Evolutionary conservation across 1,140 invertebrate genomes (phyloP).

Genomic region (Drosophila kanapiae): DNA sequence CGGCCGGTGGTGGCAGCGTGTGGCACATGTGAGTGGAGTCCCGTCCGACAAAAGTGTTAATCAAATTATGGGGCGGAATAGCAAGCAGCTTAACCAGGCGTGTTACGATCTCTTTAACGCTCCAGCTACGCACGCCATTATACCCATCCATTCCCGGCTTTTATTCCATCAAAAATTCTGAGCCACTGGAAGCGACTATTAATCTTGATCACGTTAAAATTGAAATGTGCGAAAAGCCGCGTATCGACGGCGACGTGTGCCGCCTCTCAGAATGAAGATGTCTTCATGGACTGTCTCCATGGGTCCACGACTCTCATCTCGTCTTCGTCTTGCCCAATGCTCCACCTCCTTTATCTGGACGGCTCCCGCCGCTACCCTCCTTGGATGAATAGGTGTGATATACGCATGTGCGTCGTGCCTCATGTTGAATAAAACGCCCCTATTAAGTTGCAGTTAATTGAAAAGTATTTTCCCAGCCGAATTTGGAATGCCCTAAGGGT

Average conservation of each 20-base stretch:
- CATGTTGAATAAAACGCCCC: conserved; percentile 75
- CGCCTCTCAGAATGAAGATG: conserved; percentile 52
- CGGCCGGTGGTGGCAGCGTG: conserved; percentile 35
- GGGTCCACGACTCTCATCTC: background rate
- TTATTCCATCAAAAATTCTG: conserved; percentile 58
- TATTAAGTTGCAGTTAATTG: conserved; percentile 61
- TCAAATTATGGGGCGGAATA: conserved; percentile 72
- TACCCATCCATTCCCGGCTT: background rate
- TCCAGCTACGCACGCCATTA: conserved; percentile 82
- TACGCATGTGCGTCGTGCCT: conserved; percentile 67
- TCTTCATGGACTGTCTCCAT: conserved; percentile 5
- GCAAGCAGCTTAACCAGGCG: conserved; percentile 67
- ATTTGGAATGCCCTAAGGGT: conserved; percentile 10
- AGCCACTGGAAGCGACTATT: conserved; percentile 61
- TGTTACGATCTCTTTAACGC: conserved; percentile 82
- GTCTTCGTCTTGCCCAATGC: conserved; percentile 7
- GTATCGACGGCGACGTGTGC: conserved; percentile 38
- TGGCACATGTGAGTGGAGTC: conserved; percentile 26
- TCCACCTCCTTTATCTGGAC: background rate
- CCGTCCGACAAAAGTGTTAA: conserved; percentile 68
- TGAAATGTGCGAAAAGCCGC: conserved; percentile 61
- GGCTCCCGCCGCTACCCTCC: conserved; percentile 7
- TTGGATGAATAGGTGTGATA: conserved; percentile 30
- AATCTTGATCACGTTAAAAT: conserved; percentile 59
- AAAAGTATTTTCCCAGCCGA: conserved; percentile 11